phyloP scores from a whole-genome alignment of 1,140 invertebrate genomes.

The Tetragnatha versicolor region DNA sequence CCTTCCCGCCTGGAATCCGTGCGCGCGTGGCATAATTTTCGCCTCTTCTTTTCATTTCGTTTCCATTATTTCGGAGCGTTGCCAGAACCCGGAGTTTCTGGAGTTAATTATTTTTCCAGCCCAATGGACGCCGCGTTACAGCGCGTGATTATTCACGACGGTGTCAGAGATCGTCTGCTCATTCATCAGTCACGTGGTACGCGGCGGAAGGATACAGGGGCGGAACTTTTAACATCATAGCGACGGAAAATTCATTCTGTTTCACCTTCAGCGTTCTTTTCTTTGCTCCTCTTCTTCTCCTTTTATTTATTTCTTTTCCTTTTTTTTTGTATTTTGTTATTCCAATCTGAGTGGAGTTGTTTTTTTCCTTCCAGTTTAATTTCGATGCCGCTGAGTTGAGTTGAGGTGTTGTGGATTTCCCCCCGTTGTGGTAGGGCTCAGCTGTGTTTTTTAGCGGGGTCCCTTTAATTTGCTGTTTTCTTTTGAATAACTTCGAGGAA shows the following conservation, averaged over 20 bases:
- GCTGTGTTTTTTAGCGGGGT: conserved; percentile 22
- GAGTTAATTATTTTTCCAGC: conserved; percentile 55
- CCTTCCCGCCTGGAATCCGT: no score
- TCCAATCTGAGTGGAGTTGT: background rate
- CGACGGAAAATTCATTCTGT: conserved; percentile 40
- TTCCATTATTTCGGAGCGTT: conserved; percentile 53
- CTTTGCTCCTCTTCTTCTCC: background rate
- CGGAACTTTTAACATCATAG: conserved; percentile 43
- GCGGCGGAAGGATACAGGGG: conserved; percentile 27
- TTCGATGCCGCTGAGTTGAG: conserved; percentile 6
- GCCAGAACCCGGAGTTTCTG: conserved; percentile 20
- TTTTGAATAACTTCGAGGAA: conserved; percentile 33
- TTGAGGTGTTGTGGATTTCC: background rate
- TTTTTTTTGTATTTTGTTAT: conserved; percentile 2
- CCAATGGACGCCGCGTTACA: conserved; percentile 47
- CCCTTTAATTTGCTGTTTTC: conserved; percentile 9
- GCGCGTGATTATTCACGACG: conserved; percentile 53
- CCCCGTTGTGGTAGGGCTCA: conserved; percentile 23
- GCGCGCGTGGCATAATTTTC: no score
- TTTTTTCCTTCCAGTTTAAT: conserved; percentile 26
- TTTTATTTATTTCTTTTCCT: background rate
- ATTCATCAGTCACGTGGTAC: conserved; percentile 54
- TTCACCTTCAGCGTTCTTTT: background rate
- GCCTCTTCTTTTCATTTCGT: conserved; percentile 8
- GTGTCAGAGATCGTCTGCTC: conserved; percentile 55